Evolutionary conservation across 2,797 vertebrate genomes (phyloP).

Genomic region (Myiothlypis chrysogaster): DNA sequence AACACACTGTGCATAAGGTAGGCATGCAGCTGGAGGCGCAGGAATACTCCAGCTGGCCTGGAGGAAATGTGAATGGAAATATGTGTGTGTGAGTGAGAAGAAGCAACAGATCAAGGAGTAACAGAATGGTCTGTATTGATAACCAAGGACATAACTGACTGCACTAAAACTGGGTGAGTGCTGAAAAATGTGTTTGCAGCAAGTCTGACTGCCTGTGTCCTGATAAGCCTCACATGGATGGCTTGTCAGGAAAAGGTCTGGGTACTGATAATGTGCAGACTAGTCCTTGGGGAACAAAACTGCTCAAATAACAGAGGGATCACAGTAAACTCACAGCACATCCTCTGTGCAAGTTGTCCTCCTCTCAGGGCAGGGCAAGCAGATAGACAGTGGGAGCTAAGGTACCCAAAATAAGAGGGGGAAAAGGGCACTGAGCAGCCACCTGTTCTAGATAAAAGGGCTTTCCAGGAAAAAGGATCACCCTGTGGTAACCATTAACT

Average conservation of each 20-base stretch:
- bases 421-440: background rate
- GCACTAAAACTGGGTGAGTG: background rate
- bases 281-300: background rate
- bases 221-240: background rate
- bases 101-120: background rate
- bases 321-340: background rate
- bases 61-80: background rate
- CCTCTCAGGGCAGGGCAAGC: background rate
- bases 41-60: background rate
- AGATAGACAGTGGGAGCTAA: background rate
- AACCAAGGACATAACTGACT: background rate
- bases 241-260: background rate
- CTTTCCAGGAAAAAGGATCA: background rate
- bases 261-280: background rate
- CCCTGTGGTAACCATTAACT: background rate
- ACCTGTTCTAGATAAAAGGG: background rate
- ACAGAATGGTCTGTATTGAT: background rate
- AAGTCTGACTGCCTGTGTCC: background rate
- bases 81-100: background rate
- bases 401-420: background rate
- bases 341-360: background rate
- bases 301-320: background rate
- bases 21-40: background rate
- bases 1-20: background rate
- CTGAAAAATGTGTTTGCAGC: background rate